Evolutionary conservation across 1,140 invertebrate species (phyloP).

Genomic region (Hyles euphorbiae): DNA sequence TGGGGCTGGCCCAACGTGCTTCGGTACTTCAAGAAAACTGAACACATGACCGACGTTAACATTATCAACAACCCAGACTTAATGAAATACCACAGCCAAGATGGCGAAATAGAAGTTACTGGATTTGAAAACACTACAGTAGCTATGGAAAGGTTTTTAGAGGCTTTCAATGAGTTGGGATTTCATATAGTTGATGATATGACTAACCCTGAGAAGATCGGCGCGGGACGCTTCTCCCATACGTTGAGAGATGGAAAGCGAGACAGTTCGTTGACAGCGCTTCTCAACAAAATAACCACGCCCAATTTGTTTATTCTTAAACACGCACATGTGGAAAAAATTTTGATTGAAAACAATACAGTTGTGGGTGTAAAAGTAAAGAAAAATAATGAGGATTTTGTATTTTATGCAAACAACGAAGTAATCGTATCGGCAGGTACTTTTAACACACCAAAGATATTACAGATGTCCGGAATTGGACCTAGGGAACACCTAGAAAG

Average conservation of each 20-base stretch:
- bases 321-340: slow-evolving; percentile 73
- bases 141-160: slow-evolving; percentile 36
- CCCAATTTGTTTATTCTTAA: slow-evolving; percentile 83
- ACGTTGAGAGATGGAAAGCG: slow-evolving; percentile 49
- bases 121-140: slow-evolving; percentile 30
- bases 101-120: slow-evolving; percentile 51
- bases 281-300: slow-evolving; percentile 69
- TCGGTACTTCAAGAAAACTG: slow-evolving; percentile 55
- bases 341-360: slow-evolving; percentile 50
- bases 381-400: slow-evolving; percentile 33
- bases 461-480: slow-evolving; percentile 67
- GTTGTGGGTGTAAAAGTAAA: slow-evolving; percentile 57
- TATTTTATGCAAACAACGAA: slow-evolving; percentile 71
- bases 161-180: slow-evolving; percentile 48
- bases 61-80: slow-evolving; percentile 41
- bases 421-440: slow-evolving; percentile 75
- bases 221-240: slow-evolving; percentile 54
- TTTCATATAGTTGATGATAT: slow-evolving; percentile 51
- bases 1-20: slow-evolving; percentile 88
- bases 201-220: slow-evolving; percentile 47
- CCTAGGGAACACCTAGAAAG: slow-evolving; percentile 53
- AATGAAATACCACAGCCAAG: slow-evolving; percentile 38
- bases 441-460: slow-evolving; percentile 74
- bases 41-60: slow-evolving; percentile 49
- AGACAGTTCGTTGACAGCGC: slow-evolving; percentile 42